Percentiles rank a stretch among this genome's conserved stretches.
Conservation (phyloP, 2,113 vertebrate species). For the Cacatua alba region DNA sequence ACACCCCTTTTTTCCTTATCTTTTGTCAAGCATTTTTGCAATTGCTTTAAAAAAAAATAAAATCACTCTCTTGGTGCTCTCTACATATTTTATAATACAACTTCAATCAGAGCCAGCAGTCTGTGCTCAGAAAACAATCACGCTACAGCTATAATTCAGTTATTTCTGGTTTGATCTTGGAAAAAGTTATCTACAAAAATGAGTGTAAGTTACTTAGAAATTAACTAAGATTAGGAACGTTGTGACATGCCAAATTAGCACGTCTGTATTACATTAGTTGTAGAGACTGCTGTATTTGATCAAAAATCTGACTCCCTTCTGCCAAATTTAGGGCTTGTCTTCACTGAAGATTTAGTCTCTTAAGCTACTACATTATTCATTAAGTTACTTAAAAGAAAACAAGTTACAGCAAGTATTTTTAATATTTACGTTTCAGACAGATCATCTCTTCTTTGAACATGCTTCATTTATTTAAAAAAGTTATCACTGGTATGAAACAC, state of each 20-base stretch:
- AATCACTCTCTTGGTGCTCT: not conserved
- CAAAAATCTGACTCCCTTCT: not conserved
- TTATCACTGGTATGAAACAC: conserved; percentile 1
- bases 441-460: not conserved
- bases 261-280: not conserved
- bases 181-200: not conserved
- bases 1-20: not conserved
- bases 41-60: not conserved
- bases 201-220: not conserved
- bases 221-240: not conserved
- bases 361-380: not conserved
- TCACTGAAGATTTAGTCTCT: not conserved
- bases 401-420: not conserved
- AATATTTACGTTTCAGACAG: not conserved
- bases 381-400: not conserved
- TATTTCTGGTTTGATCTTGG: not conserved
- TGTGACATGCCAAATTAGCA: not conserved
- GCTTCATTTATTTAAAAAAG: not conserved
- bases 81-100: not conserved
- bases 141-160: not conserved
- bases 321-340: not conserved
- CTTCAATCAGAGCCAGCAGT: not conserved
- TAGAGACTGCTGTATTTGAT: not conserved
- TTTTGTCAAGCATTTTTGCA: not conserved
- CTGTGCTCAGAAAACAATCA: not conserved